Evolutionary conservation across 2,888 invertebrate species (phyloP), one percentile per base, ranked within the genome.

Genomic region (Horisme vitalbata): DNA sequence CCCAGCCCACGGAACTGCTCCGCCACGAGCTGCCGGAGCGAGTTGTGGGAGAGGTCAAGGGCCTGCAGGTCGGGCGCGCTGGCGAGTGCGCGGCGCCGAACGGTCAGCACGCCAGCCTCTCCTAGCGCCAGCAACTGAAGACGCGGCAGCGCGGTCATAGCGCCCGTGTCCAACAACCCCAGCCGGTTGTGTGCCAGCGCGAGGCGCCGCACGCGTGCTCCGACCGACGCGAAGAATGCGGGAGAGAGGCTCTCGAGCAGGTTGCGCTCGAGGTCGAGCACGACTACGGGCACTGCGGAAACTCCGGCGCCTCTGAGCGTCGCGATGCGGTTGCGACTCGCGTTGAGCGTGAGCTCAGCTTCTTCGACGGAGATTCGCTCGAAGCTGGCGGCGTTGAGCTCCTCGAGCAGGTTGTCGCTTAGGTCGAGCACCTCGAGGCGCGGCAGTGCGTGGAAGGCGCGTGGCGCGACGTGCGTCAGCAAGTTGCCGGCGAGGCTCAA

Each of bases 401-500:
- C 89, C 0, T 89, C 84, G 15, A 96, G 73, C 24, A 91, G 87
- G 69, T 96, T 96, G 52, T 93, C 91, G 71, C 95, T 95, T 43
- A 96, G 75, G 70, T 96, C 95, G 8, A 97, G 76, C 41, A 92
- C 92, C 35, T 93, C 91, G 37, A 97, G 77, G 55, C 91, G 92
- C 0, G 94, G 93, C 49, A 97, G 79, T 41, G 93, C 91, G 2
- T 87, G 83, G 58, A 97, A 94, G 0, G 96, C 93, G n/a, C 91
- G 89, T 3, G 91, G 91, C 0, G 92, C 92, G 32, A 97, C 90
- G 23, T 87, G 86, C 15, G 87, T 87, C 32, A 97, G 83, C 11
- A 91, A 83, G 74, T 97, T 97, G 57, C 94, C 93, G 1, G 95
- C 94, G 47, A 97, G 79, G 63, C 95, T 94, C 39, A 97, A 82